Percentiles rank a stretch among this genome's conserved stretches.
Evolutionary conservation across 2,797 vertebrate species (phyloP).

Genomic region (Rhabdomys pumilio): DNA sequence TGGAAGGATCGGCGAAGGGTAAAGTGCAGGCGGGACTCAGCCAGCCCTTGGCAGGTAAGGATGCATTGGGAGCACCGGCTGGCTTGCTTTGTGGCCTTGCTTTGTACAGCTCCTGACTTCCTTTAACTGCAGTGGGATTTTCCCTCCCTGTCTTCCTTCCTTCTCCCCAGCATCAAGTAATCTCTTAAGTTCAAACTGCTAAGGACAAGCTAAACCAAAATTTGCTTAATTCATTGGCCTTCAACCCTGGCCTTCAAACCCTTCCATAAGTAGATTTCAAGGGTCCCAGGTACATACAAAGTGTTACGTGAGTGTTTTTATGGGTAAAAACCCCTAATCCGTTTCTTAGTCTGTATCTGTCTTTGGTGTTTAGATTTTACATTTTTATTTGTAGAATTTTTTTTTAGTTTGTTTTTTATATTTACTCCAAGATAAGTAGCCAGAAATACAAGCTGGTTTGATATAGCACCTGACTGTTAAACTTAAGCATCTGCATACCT

Average conservation of each 20-base stretch:
- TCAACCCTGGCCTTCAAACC: slow-evolving; percentile 56
- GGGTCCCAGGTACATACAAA: slow-evolving; percentile 5
- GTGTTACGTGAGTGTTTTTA: slow-evolving; percentile 54
- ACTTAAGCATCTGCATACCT: background rate
- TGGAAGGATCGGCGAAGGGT: slow-evolving; percentile 97
- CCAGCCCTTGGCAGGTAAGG: slow-evolving; percentile 97
- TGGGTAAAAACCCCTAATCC: slow-evolving; percentile 25
- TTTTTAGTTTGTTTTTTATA: background rate
- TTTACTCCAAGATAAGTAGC: background rate
- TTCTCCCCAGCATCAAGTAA: slow-evolving; percentile 78
- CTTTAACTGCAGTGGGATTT: slow-evolving; percentile 71
- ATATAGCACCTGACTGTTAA: background rate
- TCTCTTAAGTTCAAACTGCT: slow-evolving; percentile 74
- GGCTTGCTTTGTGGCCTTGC: slow-evolving; percentile 90
- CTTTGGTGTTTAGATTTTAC: slow-evolving; percentile 19
- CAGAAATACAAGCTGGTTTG: background rate
- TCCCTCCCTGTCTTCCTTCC: slow-evolving; percentile 78
- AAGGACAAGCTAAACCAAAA: slow-evolving; percentile 77
- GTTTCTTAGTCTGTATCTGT: slow-evolving; percentile 25
- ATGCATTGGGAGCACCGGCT: slow-evolving; percentile 83
- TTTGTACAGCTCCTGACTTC: slow-evolving; percentile 86
- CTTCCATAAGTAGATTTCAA: slow-evolving; percentile 6
- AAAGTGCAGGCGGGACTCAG: slow-evolving; percentile 95
- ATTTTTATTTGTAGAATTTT: background rate
- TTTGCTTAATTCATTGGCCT: slow-evolving; percentile 66